A percentile compares a stretch with the other conserved stretches of the same genome.
Conservation (phyloP, 2,797 vertebrate genomes). For the Liparis tanakae region DNA sequence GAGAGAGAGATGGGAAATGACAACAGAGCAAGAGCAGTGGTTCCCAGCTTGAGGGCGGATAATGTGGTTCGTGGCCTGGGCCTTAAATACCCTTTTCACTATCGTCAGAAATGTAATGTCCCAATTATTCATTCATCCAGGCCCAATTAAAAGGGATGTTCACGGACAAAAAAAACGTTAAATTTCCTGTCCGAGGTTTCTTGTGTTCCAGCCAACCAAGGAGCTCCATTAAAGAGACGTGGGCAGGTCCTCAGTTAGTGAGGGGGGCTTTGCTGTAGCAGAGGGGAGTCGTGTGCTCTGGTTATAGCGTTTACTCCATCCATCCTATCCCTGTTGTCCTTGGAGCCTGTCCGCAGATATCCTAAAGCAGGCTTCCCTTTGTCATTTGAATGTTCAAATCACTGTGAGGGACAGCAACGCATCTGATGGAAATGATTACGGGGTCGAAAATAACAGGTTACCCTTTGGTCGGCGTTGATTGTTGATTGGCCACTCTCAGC, state of each 20-base stretch:
- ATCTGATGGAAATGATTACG: conserved; percentile 85
- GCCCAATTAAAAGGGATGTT: not conserved
- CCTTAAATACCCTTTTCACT: not conserved
- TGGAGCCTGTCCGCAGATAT: conserved; percentile 42
- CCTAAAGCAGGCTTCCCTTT: conserved; percentile 54
- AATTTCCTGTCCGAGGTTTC: not conserved
- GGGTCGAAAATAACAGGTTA: conserved; percentile 86
- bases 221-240: conserved; percentile 13
- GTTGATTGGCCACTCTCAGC: conserved; percentile 83
- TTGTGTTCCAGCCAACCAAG: not conserved
- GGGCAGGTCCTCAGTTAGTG: conserved; percentile 21
- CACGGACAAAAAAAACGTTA: not conserved
- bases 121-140: not conserved
- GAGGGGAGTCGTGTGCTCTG: conserved; percentile 13
- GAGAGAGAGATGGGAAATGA: not conserved
- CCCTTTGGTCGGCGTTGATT: conserved; percentile 77
- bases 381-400: conserved; percentile 77
- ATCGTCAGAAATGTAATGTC: not conserved
- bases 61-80: not conserved
- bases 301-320: conserved; percentile 26
- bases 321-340: conserved; percentile 56
- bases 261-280: conserved; percentile 6
- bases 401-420: conserved; percentile 71
- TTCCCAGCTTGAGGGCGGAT: not conserved
- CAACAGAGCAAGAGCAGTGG: not conserved